Evolutionary conservation across 2,888 invertebrate species (phyloP).

Genomic region (Cephus rjabovi): DNA sequence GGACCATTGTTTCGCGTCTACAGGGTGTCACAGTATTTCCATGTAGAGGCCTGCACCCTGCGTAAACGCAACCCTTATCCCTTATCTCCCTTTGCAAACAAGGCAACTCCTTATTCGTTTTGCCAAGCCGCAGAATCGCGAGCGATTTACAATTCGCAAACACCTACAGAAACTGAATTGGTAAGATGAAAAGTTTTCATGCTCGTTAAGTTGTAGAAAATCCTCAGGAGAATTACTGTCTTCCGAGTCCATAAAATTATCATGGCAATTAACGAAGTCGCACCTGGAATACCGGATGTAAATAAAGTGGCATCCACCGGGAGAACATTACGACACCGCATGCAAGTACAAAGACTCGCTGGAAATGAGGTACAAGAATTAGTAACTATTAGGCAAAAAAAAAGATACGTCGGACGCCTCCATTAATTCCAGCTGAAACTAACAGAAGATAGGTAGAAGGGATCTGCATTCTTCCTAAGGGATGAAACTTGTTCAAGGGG

Average conservation of each 20-base stretch:
- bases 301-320: neutral
- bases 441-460: too few species aligned
- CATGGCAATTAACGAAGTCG: neutral
- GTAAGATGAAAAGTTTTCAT: neutral
- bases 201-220: neutral
- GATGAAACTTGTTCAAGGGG: neutral
- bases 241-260: neutral
- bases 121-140: neutral
- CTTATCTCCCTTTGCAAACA: neutral
- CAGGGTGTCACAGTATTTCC: neutral
- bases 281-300: neutral
- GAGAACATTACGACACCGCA: neutral
- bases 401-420: neutral
- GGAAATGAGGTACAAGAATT: neutral
- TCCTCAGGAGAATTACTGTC: neutral
- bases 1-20: neutral
- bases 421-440: neutral
- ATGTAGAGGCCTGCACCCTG: neutral
- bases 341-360: neutral
- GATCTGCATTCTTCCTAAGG: neutral
- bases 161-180: too few species aligned
- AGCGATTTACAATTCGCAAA: neutral
- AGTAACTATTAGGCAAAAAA: neutral
- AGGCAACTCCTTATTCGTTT: neutral
- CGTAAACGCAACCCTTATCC: neutral